Conservation (phyloP, 2,113 vertebrate genomes). For the Tiliqua scincoides region DNA sequence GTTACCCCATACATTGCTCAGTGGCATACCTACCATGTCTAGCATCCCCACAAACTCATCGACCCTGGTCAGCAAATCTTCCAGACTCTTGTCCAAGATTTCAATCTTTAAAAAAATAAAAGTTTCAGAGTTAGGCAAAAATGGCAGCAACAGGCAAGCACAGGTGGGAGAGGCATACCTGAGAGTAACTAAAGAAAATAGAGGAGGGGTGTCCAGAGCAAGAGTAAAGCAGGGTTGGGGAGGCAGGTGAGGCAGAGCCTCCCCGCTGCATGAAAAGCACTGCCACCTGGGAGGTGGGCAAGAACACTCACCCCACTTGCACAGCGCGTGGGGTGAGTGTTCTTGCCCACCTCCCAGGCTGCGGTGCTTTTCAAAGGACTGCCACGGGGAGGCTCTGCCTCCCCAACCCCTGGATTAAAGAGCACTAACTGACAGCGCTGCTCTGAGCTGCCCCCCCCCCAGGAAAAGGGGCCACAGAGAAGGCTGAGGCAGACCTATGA, state of each 20-base stretch:
- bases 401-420: not conserved
- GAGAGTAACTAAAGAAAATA: not conserved
- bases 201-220: too few species aligned
- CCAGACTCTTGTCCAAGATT: constrained; percentile 86
- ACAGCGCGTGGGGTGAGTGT: too few species aligned
- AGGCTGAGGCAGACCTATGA: not conserved
- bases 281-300: too few species aligned
- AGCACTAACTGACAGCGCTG: not conserved
- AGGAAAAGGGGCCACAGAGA: not conserved
- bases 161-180: not conserved
- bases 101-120: constrained; percentile 72
- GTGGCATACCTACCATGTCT: constrained; percentile 84
- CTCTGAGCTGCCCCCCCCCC: too few species aligned
- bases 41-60: constrained; percentile 97
- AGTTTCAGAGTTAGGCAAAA: not conserved
- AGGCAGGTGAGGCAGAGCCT: too few species aligned
- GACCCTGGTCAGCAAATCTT: constrained; percentile 91
- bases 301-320: too few species aligned
- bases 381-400: too few species aligned
- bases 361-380: too few species aligned
- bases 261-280: too few species aligned
- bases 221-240: too few species aligned
- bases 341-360: too few species aligned
- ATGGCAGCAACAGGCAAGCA: not conserved
- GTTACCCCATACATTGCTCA: not conserved